These are phyloP conservation scores for Furcula furcula DNA, from an alignment of 2,888 invertebrate genomes.

Conservation along the genomic window DNA sequence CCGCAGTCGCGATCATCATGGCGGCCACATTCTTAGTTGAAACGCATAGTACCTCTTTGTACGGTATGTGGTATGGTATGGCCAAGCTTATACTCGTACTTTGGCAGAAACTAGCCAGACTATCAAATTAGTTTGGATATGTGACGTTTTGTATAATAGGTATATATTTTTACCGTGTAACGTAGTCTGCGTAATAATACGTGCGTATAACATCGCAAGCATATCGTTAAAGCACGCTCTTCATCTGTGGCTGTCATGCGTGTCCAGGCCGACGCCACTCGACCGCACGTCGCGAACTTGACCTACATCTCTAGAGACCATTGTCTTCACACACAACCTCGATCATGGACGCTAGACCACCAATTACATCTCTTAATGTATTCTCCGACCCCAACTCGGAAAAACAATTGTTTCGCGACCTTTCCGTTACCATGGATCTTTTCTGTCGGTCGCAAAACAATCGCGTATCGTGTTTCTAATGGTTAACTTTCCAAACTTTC, in stretches of 20 bases:
- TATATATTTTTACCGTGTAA: too few species aligned
- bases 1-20: too few species aligned
- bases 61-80: too few species aligned
- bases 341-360: conserved; percentile 45
- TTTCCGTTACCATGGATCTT: conserved; percentile 16
- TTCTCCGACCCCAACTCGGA: conserved; percentile 29
- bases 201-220: background rate
- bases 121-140: too few species aligned
- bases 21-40: too few species aligned
- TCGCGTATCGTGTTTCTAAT: conserved; percentile 52
- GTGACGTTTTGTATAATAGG: too few species aligned
- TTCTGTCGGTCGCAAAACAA: conserved; percentile 14
- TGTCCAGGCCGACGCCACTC: conserved; percentile 47
- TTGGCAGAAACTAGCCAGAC: too few species aligned
- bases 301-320: conserved; percentile 67
- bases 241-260: conserved; percentile 30
- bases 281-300: conserved; percentile 65
- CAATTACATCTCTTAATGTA: conserved; percentile 28
- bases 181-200: background rate
- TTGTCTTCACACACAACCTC: conserved; percentile 66
- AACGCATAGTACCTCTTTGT: too few species aligned
- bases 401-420: conserved; percentile 30
- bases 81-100: too few species aligned
- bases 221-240: background rate
- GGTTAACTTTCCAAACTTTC: conserved; percentile 75